A percentile compares a stretch with the other conserved stretches of the same genome.
phyloP scores from a whole-genome alignment of 2,888 invertebrate genomes.

The Amphimallon solstitiale region DNA sequence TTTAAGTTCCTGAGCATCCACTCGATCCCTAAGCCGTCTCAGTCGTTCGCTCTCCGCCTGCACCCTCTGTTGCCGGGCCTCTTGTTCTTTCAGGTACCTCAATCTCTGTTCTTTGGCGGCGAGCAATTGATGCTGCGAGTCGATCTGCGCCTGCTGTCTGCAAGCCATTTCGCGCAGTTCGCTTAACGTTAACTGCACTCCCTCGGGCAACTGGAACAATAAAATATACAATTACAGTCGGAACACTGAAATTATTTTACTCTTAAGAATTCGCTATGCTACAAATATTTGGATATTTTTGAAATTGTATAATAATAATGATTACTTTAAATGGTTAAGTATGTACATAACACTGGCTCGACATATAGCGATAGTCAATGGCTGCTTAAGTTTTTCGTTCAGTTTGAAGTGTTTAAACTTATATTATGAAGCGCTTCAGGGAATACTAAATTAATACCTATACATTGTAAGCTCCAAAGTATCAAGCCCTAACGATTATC shows the following conservation, averaged over 20 bases:
- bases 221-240: constrained; percentile 39
- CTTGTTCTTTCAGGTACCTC: constrained; percentile 94
- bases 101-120: constrained; percentile 93
- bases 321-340: no score
- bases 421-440: no score
- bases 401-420: no score
- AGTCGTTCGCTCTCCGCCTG: constrained; percentile 90
- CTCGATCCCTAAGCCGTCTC: constrained; percentile 86
- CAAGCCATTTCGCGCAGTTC: constrained; percentile 98
- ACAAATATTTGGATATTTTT: no score
- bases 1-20: constrained; percentile 95
- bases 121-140: constrained; percentile 91
- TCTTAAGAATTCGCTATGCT: no score
- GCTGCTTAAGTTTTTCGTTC: no score
- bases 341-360: no score
- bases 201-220: constrained; percentile 84
- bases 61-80: constrained; percentile 79
- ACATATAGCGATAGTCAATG: no score
- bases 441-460: no score
- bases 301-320: no score
- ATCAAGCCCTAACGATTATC: no score
- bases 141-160: constrained; percentile 97
- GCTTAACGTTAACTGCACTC: constrained; percentile 89
- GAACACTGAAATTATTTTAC: neutral
- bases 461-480: no score